Evolutionary conservation across 2,888 invertebrate species (phyloP), one percentile per base, ranked within the genome.

Genomic region (Patella ulyssiponensis): DNA sequence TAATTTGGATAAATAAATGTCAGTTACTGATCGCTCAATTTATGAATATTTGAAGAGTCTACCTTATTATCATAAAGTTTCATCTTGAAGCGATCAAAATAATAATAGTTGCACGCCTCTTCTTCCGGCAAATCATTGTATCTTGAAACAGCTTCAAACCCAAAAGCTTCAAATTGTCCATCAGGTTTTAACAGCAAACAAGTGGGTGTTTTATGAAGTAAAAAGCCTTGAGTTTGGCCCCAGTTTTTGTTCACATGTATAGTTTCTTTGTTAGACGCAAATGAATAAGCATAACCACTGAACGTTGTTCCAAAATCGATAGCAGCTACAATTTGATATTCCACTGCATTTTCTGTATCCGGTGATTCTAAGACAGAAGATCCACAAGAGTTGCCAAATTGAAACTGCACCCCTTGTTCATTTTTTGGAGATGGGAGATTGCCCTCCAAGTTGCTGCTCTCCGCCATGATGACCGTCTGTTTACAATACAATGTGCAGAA

Each of bases 291-390:
- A 79, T 89, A 89, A 9, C 89, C 89, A 76, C 88, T 88, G 76
- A 88, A 89, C 1, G 89, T 88, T 17, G 89, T 89, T 1, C 89
- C 89, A 74, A 89, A 89, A 77, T 89, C 89, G 69, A 89, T 89
- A 74, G 89, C 89, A 15, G 88, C 86, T 11, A 89, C 87, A 71
- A 89, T 87, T 77, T 88, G 87, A 77, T 85, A 88, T 44, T 84
- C 83, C 12, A 80, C 78, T 4, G 79, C 77, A n/a, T 86, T 85
- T 23, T 78, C 80, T 69, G 79, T 77, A 70, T 75, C 80, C 51
- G 69, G 76, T n/a, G 81, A 33, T 54, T 76, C 75, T 12, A 81
- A 76, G 14, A 76, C 76, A 12, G 77, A 75, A 75, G 77, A 20
- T 72, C 77, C 74, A 71, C 77, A 54, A 23, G 71, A 70, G 23